phyloP scores from a whole-genome alignment of 2,888 invertebrate genomes.

The Noctuana brunneofusca region DNA sequence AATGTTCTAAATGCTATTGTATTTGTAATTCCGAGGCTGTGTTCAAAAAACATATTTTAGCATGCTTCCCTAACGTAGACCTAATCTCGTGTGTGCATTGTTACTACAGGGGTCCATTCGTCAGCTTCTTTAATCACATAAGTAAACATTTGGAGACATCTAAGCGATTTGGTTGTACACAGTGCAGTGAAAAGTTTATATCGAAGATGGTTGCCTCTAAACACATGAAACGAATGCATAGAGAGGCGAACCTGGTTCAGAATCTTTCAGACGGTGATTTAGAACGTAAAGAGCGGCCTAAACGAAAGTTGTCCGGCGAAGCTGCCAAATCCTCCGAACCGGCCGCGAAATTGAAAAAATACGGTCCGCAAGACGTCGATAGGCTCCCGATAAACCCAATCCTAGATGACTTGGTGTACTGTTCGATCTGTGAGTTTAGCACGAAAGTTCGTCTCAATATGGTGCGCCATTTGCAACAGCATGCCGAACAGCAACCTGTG shows the following conservation, averaged over 20 bases:
- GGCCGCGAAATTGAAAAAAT: slow-evolving; percentile 54
- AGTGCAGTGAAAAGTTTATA: slow-evolving; percentile 44
- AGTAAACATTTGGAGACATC: slow-evolving; percentile 34
- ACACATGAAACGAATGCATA: slow-evolving; percentile 50
- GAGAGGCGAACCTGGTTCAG: slow-evolving; percentile 21
- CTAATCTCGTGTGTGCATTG: slow-evolving; percentile 46
- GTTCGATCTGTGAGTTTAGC: slow-evolving; percentile 86
- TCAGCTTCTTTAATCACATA: slow-evolving; percentile 48
- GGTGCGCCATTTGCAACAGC: slow-evolving; percentile 86
- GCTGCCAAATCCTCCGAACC: slow-evolving; percentile 36
- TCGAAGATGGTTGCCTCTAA: slow-evolving; percentile 41
- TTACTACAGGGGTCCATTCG: slow-evolving; percentile 33
- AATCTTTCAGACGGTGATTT: not conserved
- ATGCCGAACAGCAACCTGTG: slow-evolving; percentile 84
- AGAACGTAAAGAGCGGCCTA: slow-evolving; percentile 21
- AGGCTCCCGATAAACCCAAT: slow-evolving; percentile 86
- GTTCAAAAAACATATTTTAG: slow-evolving; percentile 53
- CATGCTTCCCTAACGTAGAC: slow-evolving; percentile 37
- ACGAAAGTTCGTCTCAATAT: slow-evolving; percentile 89
- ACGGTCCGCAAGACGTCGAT: slow-evolving; percentile 84
- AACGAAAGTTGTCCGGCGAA: slow-evolving; percentile 34
- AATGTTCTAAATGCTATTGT: slow-evolving; percentile 55
- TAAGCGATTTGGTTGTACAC: slow-evolving; percentile 44
- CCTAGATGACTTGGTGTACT: slow-evolving; percentile 83
- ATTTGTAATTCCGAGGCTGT: slow-evolving; percentile 42